phyloP scores from a whole-genome alignment of 2,888 invertebrate species.

The Yponomeuta plumbellus region DNA sequence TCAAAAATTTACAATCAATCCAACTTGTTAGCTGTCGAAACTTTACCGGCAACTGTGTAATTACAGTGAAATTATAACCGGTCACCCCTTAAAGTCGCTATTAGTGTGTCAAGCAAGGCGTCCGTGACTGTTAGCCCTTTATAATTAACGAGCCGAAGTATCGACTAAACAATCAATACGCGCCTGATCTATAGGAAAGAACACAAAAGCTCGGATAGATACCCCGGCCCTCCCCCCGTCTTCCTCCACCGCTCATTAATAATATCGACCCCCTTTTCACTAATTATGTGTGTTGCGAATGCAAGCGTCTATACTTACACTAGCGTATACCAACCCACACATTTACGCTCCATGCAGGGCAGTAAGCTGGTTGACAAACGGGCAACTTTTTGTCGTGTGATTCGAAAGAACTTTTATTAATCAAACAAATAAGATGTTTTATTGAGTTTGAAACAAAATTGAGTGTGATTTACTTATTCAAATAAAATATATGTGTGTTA shows the following conservation, averaged over 20 bases:
- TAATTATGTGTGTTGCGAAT: slow-evolving; percentile 76
- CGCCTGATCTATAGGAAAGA: slow-evolving; percentile 64
- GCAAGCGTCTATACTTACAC: slow-evolving; percentile 41
- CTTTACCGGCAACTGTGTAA: slow-evolving; percentile 63
- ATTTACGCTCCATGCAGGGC: slow-evolving; percentile 20
- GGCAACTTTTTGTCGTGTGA: slow-evolving; percentile 5
- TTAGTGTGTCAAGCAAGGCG: slow-evolving; percentile 70
- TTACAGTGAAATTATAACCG: slow-evolving; percentile 59
- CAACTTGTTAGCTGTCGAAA: slow-evolving; percentile 48
- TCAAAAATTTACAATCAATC: slow-evolving; percentile 40
- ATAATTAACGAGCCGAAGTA: slow-evolving; percentile 69
- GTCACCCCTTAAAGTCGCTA: slow-evolving; percentile 43
- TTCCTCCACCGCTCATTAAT: slow-evolving; percentile 68
- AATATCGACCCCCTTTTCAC: slow-evolving; percentile 71
- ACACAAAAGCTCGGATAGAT: slow-evolving; percentile 74
- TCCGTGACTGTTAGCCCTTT: slow-evolving; percentile 60
- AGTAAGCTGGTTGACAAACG: background rate
- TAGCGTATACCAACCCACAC: slow-evolving; percentile 32
- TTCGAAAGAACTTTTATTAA: background rate
- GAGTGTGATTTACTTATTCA: too few species aligned
- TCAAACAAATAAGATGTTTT: background rate
- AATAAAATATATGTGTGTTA: too few species aligned
- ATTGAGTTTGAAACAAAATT: too few species aligned
- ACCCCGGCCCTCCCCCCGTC: slow-evolving; percentile 36
- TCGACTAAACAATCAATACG: slow-evolving; percentile 72